A percentile compares a stretch with the other conserved stretches of the same genome.
Evolutionary conservation across 2,113 vertebrate genomes (phyloP).

Genomic region (Pelecanus crispus): DNA sequence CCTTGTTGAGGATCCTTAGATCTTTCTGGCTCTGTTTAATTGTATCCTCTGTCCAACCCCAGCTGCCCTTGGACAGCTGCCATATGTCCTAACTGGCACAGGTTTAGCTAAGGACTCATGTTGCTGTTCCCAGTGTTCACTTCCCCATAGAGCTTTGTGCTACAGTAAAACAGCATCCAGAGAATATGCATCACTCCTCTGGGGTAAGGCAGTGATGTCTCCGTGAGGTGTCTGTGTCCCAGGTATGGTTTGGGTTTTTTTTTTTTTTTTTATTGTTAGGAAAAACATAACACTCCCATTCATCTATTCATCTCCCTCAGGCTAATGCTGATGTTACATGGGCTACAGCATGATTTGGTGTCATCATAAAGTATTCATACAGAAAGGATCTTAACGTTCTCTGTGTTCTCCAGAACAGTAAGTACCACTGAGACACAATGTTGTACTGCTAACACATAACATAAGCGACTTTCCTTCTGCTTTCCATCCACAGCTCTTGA

Average conservation of each 20-base stretch:
- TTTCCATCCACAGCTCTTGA: not conserved
- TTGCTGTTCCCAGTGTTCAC: not conserved
- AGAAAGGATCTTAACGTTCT: not conserved
- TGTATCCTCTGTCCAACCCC: not conserved
- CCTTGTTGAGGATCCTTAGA: not conserved
- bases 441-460: not conserved
- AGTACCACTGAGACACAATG: not conserved
- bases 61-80: not conserved
- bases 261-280: not conserved
- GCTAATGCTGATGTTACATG: not conserved
- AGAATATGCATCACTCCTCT: not conserved
- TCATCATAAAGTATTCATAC: not conserved
- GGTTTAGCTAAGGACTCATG: not conserved
- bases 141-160: not conserved
- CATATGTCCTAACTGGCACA: not conserved
- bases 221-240: not conserved
- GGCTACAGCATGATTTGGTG: not conserved
- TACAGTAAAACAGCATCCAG: not conserved
- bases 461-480: not conserved
- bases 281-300: not conserved
- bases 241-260: not conserved
- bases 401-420: not conserved
- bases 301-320: not conserved
- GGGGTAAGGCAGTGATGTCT: not conserved
- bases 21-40: not conserved